Base-by-base conservation (phyloP, 2,113 vertebrate genomes). In the Pteronura brasiliensis region DNA sequence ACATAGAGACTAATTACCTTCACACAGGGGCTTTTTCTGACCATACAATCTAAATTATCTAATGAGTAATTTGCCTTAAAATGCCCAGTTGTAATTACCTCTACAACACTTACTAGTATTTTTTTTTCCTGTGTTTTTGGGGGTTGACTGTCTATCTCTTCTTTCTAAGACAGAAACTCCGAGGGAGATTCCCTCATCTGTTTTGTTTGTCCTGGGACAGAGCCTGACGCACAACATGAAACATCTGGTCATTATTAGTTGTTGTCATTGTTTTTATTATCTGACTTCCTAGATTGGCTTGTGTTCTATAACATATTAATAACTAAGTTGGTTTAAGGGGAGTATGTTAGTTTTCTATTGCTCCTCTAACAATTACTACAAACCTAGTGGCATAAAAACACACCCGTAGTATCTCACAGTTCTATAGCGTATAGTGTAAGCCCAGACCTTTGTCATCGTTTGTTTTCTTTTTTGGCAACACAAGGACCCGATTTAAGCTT, bases 1-100 rank as follows among this genome's bases (percentile, higher is more conserved):
- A 39, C 23, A 65, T 86, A 39, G 72, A 11, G 36, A 76, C 4
- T 1, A 44, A 34, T 21, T 65, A 7, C 39, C 49, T 86, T 67
- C 44, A 23, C 42, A 71, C 44, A 85, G 34, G 61, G 9, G 10
- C 20, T 76, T 82, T 65, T 44, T 31, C 27, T 77, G 25, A 63
- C 3, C 57, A 44, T 44, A 49, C 6, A 36, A 6, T 63, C 49
- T n/a, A 71, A 69, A 52, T 72, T 71, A 27, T 65, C 67, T 63
- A n/a, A 34, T 23, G 88, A 87, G 27, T 36, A 82, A 72, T 44
- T 76, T 92, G 34, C 21, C 81, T 86, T 55, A 55, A 86, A 57
- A 76, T 71, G 4, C 31, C 17, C 6, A 13, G 3, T 63, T n/a
- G 89, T 61, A 90, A 77, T 74, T 36, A 69, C 11, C n/a, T 96